Conservation (phyloP, 2,797 vertebrate genomes). For the Apodemus agrarius region DNA sequence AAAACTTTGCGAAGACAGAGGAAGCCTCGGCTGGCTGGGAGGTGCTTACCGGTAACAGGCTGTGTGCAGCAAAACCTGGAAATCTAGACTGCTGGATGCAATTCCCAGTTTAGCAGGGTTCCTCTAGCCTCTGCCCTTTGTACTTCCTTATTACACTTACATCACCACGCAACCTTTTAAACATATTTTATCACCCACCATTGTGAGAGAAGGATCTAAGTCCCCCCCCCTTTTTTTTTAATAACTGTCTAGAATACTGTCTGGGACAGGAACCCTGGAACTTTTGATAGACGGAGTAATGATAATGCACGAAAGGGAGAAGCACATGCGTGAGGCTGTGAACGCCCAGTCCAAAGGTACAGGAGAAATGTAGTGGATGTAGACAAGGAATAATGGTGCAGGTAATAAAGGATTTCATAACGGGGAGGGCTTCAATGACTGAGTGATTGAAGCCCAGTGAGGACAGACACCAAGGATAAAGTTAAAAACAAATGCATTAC, state of each 20-base stretch:
- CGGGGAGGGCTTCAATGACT: not conserved
- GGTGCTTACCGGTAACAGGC: not conserved
- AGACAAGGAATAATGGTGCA: not conserved
- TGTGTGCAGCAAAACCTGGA: not conserved
- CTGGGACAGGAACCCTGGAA: not conserved
- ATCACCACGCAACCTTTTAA: not conserved
- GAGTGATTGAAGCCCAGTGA: not conserved
- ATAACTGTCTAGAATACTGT: not conserved
- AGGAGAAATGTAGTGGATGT: not conserved
- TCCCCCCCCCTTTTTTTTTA: not conserved
- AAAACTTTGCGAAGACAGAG: not conserved
- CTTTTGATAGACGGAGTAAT: not conserved
- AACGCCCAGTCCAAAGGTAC: not conserved
- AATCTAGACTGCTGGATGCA: not conserved
- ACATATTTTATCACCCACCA: constrained; percentile 24
- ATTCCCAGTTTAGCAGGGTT: not conserved
- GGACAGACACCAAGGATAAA: not conserved
- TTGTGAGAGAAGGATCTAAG: not conserved
- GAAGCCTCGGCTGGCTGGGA: not conserved
- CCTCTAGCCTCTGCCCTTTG: not conserved
- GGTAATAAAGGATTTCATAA: not conserved
- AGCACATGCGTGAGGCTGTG: not conserved
- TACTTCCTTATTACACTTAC: constrained; percentile 36
- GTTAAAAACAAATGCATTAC: no score
- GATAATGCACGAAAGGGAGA: not conserved